Percentiles rank a stretch among this genome's conserved stretches.
Conservation (phyloP, 2,797 vertebrate species). For the Salarias fasciatus region DNA sequence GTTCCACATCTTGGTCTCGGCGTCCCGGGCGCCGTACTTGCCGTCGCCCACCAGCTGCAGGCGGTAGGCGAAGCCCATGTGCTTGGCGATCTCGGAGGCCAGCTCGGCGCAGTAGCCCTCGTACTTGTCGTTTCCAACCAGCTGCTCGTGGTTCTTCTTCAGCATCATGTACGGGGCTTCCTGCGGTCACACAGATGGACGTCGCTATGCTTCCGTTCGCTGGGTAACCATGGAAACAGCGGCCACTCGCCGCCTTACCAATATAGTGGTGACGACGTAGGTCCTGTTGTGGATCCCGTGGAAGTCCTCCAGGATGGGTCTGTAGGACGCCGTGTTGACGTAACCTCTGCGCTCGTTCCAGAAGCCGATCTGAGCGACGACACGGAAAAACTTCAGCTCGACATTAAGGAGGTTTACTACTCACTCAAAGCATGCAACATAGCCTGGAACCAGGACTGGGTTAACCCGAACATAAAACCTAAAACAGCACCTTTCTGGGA, state of each 20-base stretch:
- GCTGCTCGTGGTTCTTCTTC: conserved; percentile 95
- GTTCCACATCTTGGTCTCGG: conserved; percentile 92
- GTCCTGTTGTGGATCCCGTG: conserved; percentile 91
- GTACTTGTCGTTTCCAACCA: conserved; percentile 92
- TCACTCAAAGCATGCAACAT: too few species aligned
- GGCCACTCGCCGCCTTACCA: conserved; percentile 82
- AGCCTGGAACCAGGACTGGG: too few species aligned
- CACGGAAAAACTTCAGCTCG: neutral
- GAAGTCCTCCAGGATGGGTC: conserved; percentile 86
- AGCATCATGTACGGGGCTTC: conserved; percentile 98
- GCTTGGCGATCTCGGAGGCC: conserved; percentile 94
- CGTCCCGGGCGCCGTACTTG: conserved; percentile 92
- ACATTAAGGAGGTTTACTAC: too few species aligned
- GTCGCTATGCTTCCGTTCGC: too few species aligned
- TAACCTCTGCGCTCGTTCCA: conserved; percentile 94
- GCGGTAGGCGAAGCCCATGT: conserved; percentile 92
- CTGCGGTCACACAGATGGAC: conserved; percentile 69
- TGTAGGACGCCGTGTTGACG: conserved; percentile 88
- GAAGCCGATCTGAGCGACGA: conserved; percentile 88
- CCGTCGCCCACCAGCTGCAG: conserved; percentile 94
- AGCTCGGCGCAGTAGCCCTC: conserved; percentile 98
- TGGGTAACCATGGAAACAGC: too few species aligned
- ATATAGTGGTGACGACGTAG: conserved; percentile 95
- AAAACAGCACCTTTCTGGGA: conserved; percentile 85
- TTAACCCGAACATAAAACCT: too few species aligned